Conservation (phyloP, 1,140 invertebrate genomes). For the Triops cancriformis region DNA sequence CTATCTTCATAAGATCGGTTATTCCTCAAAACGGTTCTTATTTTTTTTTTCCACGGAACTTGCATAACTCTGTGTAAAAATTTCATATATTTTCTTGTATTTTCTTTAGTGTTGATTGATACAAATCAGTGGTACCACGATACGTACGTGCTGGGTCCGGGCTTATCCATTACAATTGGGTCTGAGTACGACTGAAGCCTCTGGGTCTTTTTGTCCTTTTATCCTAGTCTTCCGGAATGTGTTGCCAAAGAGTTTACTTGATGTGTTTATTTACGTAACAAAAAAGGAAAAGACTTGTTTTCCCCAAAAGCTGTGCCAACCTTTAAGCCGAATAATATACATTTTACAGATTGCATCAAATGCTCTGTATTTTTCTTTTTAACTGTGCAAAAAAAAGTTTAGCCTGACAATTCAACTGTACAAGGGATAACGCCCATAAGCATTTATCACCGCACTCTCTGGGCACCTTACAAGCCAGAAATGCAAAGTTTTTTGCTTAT, state of each 20-base stretch:
- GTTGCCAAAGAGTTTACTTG: constrained; percentile 6
- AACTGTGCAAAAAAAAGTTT: neutral
- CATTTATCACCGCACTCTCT: neutral
- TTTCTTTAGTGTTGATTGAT: constrained; percentile 38
- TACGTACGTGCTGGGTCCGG: constrained; percentile 38
- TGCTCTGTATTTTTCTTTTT: neutral
- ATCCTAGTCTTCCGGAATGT: neutral
- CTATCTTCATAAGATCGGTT: too few relatives aligned
- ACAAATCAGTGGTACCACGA: constrained; percentile 50
- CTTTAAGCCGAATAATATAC: neutral
- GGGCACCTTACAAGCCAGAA: neutral
- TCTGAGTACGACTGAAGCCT: constrained; percentile 27
- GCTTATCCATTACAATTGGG: constrained; percentile 34
- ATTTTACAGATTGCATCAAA: neutral
- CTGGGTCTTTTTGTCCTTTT: neutral
- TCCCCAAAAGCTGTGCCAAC: neutral
- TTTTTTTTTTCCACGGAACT: too few relatives aligned
- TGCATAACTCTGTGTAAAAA: neutral
- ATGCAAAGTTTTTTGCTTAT: neutral
- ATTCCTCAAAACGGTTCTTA: too few relatives aligned
- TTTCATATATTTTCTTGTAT: constrained; percentile 25
- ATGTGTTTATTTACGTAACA: neutral
- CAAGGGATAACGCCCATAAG: neutral
- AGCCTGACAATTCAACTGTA: neutral
- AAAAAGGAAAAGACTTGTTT: neutral